Conservation (phyloP, 2,113 vertebrate genomes). For the Vulpes ferrilata region DNA sequence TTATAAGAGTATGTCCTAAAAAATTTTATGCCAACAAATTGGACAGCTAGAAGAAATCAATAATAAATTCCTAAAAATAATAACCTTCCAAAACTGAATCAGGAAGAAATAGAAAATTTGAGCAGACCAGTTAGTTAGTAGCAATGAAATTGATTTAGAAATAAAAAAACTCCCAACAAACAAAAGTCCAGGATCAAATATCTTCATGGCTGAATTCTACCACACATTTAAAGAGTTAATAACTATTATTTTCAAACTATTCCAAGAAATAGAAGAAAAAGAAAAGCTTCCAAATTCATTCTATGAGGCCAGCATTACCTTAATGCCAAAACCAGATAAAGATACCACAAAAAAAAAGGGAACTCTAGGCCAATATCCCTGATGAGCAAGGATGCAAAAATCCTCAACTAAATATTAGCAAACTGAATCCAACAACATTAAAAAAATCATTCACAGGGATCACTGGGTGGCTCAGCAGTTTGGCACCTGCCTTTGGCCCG, state of each 20-base stretch:
- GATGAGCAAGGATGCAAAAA: not conserved
- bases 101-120: too few species aligned
- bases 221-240: not conserved
- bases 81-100: too few species aligned
- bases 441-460: not conserved
- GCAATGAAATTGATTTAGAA: too few species aligned
- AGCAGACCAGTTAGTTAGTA: too few species aligned
- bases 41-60: too few species aligned
- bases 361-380: not conserved
- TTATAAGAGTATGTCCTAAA: too few species aligned
- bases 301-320: not conserved
- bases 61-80: too few species aligned
- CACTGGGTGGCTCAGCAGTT: too few species aligned
- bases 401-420: not conserved
- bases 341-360: not conserved
- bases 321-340: not conserved
- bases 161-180: not conserved
- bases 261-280: not conserved
- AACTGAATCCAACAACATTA: not conserved
- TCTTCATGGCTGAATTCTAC: not conserved
- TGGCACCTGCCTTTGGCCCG: too few species aligned
- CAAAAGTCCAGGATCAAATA: not conserved
- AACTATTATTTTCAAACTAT: not conserved
- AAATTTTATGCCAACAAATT: too few species aligned
- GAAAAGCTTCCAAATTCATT: not conserved